Conservation (phyloP, 1,140 invertebrate species). For the Nomia melanderi region DNA sequence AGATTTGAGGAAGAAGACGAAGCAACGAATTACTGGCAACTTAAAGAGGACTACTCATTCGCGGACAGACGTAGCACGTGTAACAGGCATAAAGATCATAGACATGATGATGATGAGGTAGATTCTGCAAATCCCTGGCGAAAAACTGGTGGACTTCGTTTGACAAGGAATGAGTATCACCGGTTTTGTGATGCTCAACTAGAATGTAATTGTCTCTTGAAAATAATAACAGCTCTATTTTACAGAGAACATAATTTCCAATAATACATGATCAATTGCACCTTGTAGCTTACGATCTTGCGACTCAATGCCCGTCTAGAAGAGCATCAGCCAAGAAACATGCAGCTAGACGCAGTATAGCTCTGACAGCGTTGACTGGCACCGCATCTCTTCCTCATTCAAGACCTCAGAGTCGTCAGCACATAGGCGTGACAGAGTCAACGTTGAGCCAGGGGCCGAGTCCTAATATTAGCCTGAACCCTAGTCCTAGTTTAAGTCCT, state of each 20-base stretch:
- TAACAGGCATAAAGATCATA: constrained; percentile 47
- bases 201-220: constrained; percentile 84
- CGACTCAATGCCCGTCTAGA: constrained; percentile 88
- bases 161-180: constrained; percentile 88
- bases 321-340: constrained; percentile 87
- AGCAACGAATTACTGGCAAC: constrained; percentile 60
- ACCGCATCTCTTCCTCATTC: constrained; percentile 88
- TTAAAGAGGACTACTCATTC: constrained; percentile 64
- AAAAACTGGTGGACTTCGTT: constrained; percentile 81
- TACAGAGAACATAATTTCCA: constrained; percentile 4
- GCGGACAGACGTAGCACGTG: constrained; percentile 59
- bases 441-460: constrained; percentile 61
- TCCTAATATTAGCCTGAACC: constrained; percentile 69
- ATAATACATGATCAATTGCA: neutral
- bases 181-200: constrained; percentile 88
- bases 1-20: constrained; percentile 74
- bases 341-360: constrained; percentile 82
- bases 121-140: constrained; percentile 84
- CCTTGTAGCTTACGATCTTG: constrained; percentile 88
- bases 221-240: constrained; percentile 23
- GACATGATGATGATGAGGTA: constrained; percentile 71
- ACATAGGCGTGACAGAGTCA: constrained; percentile 47
- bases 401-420: constrained; percentile 80
- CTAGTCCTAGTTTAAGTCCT: constrained; percentile 72
- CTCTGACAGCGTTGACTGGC: constrained; percentile 78